Conservation (phyloP, 2,797 vertebrate species). For the Sciaenops ocellatus region DNA sequence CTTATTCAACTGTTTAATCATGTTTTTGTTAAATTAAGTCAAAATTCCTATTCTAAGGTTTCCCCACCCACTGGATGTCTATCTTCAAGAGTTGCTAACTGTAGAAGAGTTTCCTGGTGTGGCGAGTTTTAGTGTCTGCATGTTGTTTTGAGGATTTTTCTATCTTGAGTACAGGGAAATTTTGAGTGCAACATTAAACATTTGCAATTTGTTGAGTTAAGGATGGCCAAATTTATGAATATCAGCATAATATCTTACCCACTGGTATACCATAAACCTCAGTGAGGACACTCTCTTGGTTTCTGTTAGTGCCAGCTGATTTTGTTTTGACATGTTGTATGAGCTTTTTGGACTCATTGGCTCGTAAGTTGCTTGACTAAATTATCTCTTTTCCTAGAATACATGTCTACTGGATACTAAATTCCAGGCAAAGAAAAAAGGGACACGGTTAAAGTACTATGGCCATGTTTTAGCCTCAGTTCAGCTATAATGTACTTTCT, state of each 20-base stretch:
- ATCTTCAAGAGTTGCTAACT: background rate
- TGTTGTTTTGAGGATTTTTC: background rate
- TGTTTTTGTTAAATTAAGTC: background rate
- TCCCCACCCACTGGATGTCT: too few relatives aligned
- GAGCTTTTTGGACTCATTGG: background rate
- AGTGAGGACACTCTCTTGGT: background rate
- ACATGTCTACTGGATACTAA: conserved; percentile 15
- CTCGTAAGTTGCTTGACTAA: background rate
- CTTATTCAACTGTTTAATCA: background rate
- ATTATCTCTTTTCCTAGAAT: background rate
- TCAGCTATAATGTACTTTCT: conserved; percentile 9
- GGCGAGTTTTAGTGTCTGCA: background rate
- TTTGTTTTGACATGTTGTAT: background rate
- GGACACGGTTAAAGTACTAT: conserved; percentile 27
- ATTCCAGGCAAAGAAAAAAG: conserved; percentile 29
- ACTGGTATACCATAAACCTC: background rate
- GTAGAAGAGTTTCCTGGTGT: too few relatives aligned
- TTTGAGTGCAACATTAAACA: background rate
- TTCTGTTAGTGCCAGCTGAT: background rate
- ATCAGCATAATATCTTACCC: background rate
- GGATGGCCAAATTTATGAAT: too few relatives aligned
- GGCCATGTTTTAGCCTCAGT: conserved; percentile 38
- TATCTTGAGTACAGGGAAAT: background rate
- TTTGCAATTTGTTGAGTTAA: background rate
- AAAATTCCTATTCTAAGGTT: background rate